Conservation (phyloP, 2,888 invertebrate genomes). For the Nephrotoma guestfalica region DNA sequence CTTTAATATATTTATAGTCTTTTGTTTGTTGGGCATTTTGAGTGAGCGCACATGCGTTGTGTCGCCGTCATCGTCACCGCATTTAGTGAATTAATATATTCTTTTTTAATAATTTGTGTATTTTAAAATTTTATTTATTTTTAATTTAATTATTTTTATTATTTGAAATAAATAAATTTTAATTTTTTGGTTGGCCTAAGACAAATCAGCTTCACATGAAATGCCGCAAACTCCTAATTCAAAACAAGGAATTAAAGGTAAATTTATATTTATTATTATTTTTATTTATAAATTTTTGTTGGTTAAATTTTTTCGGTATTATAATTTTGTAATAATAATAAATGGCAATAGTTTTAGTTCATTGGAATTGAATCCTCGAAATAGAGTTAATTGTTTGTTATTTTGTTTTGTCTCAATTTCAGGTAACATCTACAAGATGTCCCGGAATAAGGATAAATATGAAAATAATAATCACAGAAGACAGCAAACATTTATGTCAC, state of each 20-base stretch:
- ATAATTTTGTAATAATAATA: not conserved
- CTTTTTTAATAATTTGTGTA: not conserved
- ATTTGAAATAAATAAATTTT: not conserved
- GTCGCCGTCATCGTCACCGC: not conserved
- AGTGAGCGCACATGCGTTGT: not conserved
- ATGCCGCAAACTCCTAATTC: conserved; percentile 5
- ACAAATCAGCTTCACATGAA: conserved; percentile 3
- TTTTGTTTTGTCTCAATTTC: not conserved
- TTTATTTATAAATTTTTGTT: not conserved
- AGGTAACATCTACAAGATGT: conserved; percentile 39
- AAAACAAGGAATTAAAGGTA: conserved; percentile 4
- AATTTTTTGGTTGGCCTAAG: conserved; percentile 1
- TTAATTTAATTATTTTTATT: not conserved
- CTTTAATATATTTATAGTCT: not conserved
- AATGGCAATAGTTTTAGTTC: not conserved
- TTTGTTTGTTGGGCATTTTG: not conserved
- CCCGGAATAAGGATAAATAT: conserved; percentile 80
- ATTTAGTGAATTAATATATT: not conserved
- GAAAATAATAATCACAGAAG: conserved; percentile 66
- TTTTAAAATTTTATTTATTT: not conserved
- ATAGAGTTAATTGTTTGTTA: not conserved
- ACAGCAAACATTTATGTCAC: conserved; percentile 81
- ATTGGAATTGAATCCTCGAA: not conserved
- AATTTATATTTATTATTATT: not conserved
- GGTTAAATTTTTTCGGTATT: not conserved